Conservation (phyloP, 2,888 invertebrate species). For the Marronus borbonicus region DNA sequence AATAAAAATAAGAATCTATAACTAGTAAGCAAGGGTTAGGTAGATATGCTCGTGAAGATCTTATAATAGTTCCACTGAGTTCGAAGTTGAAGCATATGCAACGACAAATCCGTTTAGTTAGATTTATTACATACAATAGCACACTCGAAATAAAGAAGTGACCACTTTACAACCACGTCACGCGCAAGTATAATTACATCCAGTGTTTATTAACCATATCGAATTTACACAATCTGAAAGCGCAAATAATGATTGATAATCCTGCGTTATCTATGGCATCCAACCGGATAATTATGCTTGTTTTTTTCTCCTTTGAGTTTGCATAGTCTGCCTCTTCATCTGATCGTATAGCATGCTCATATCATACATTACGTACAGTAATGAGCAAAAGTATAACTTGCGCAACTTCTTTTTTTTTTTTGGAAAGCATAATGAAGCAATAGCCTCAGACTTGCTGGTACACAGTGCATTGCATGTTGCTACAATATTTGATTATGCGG, state of each 20-base stretch:
- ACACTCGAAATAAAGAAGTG: constrained; percentile 2
- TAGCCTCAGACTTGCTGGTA: too few relatives aligned
- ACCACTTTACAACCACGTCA: background rate
- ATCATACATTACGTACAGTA: constrained; percentile 6
- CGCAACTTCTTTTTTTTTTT: too few relatives aligned
- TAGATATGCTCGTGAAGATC: too few relatives aligned
- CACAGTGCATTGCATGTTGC: too few relatives aligned
- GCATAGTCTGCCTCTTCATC: constrained; percentile 4
- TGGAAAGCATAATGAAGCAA: too few relatives aligned
- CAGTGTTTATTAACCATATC: constrained; percentile 36
- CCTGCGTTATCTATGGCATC: constrained; percentile 17
- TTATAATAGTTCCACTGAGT: too few relatives aligned
- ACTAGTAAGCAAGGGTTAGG: too few relatives aligned
- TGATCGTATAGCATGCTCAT: constrained; percentile 10
- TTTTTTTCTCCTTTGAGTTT: constrained; percentile 1
- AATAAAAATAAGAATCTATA: too few relatives aligned
- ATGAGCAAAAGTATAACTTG: background rate
- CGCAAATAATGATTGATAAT: constrained; percentile 24
- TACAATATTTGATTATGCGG: too few relatives aligned
- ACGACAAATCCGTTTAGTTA: background rate
- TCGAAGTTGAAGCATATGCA: background rate
- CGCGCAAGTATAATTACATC: background rate
- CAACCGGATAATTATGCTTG: constrained; percentile 5
- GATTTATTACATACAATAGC: constrained; percentile 1
- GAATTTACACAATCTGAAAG: constrained; percentile 33